A percentile compares a stretch with the other conserved stretches of the same genome.
These are phyloP conservation scores for Eurystomus gularis DNA, from an alignment of 2,113 vertebrate genomes.

Conservation along the genomic window DNA sequence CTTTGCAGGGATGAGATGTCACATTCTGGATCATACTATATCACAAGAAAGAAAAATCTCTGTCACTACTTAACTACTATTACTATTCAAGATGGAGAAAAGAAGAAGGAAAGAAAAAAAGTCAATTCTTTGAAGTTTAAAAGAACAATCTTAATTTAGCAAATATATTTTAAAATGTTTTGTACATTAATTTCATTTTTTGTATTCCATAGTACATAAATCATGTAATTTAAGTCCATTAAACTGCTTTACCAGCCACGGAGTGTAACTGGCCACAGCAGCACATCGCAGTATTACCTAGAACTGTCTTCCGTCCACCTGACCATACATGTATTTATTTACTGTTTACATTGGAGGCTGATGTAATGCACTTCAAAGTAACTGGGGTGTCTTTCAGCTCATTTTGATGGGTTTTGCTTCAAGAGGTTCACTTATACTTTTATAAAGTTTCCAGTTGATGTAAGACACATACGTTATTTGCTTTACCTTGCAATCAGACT, in stretches of 20 bases:
- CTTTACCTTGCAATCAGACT: neutral
- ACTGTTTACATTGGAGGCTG: neutral
- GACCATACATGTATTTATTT: neutral
- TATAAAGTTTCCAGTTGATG: neutral
- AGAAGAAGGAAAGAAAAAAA: neutral
- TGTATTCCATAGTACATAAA: neutral
- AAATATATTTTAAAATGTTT: neutral
- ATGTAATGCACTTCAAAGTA: neutral
- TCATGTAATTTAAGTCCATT: neutral
- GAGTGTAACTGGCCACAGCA: neutral
- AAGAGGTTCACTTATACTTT: neutral
- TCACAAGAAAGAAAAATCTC: neutral
- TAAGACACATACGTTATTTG: neutral
- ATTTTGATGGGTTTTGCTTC: neutral
- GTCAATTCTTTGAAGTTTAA: neutral
- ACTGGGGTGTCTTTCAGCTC: neutral
- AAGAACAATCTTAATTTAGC: fast-evolving
- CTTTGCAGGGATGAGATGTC: neutral
- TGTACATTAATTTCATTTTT: neutral
- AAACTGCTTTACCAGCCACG: neutral
- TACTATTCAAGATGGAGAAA: neutral
- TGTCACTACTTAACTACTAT: neutral
- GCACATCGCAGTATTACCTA: neutral
- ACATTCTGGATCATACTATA: neutral
- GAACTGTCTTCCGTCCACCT: neutral